Evolutionary conservation across 2,113 vertebrate genomes (phyloP).

Genomic region (Stigmatopora nigra): DNA sequence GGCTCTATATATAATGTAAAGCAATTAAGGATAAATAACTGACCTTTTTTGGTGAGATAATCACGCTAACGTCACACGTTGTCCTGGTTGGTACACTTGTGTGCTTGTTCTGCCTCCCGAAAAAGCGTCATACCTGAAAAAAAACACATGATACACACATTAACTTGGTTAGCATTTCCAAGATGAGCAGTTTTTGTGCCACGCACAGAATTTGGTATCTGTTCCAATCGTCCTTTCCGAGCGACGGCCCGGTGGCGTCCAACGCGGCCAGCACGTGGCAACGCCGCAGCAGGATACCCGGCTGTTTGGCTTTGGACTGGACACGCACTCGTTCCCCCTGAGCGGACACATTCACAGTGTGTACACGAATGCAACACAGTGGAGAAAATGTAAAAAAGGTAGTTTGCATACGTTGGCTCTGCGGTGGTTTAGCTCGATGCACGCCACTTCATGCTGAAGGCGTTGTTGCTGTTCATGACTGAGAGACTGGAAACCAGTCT

Average conservation of each 20-base stretch:
- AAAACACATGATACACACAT: constrained; percentile 11
- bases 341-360: neutral
- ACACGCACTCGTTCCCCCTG: constrained; percentile 30
- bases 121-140: constrained; percentile 81
- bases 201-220: constrained; percentile 85
- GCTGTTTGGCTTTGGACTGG: constrained; percentile 62
- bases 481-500: constrained; percentile 77
- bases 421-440: constrained; percentile 74
- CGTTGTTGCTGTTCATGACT: constrained; percentile 74
- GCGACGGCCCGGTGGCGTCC: constrained; percentile 75
- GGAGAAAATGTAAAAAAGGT: neutral
- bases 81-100: neutral
- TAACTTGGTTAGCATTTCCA: neutral
- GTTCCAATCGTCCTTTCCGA: constrained; percentile 82
- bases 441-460: constrained; percentile 71
- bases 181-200: neutral
- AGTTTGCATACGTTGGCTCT: constrained; percentile 69
- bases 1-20: neutral
- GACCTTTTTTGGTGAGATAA: neutral
- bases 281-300: constrained; percentile 67
- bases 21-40: neutral
- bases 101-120: constrained; percentile 70
- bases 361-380: neutral
- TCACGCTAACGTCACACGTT: neutral
- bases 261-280: constrained; percentile 77